Conservation (phyloP, 2,113 vertebrate genomes). For the Pollimyrus isidori region DNA sequence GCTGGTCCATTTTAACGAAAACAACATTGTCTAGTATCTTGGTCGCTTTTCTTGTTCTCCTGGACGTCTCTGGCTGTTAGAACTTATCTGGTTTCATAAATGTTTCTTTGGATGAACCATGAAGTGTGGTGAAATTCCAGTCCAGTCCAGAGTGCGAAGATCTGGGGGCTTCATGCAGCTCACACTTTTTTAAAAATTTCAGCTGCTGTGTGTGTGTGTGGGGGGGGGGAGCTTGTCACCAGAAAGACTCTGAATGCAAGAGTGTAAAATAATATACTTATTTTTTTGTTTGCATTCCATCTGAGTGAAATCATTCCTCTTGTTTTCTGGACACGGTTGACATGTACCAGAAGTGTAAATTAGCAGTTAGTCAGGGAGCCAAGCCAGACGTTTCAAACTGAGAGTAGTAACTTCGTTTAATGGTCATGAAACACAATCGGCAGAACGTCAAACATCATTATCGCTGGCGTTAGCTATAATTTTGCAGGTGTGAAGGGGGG, state of each 20-base stretch:
- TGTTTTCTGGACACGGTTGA: slow-evolving; percentile 64
- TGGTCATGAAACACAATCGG: slow-evolving; percentile 56
- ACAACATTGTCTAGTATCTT: neutral
- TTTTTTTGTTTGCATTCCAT: slow-evolving; percentile 51
- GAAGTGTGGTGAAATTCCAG: neutral
- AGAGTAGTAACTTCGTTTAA: slow-evolving; percentile 53
- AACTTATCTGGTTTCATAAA: neutral
- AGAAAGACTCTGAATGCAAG: slow-evolving; percentile 43
- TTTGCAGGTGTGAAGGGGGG: slow-evolving; percentile 59
- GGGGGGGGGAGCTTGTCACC: slow-evolving; percentile 44
- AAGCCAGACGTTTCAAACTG: slow-evolving; percentile 60
- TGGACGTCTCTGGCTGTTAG: neutral
- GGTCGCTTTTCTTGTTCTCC: neutral
- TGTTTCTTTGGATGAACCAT: neutral
- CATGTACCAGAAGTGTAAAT: slow-evolving; percentile 67
- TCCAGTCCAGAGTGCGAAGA: slow-evolving; percentile 33
- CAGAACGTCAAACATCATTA: slow-evolving; percentile 56
- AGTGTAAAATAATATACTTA: slow-evolving; percentile 17
- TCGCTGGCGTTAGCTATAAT: slow-evolving; percentile 41
- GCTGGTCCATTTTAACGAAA: slow-evolving; percentile 34
- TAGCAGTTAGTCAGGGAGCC: slow-evolving; percentile 64
- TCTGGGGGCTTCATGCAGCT: neutral
- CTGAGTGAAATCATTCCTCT: slow-evolving; percentile 64
- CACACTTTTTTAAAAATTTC: neutral
- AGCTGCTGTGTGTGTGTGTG: slow-evolving; percentile 31